Evolutionary conservation across 2,888 invertebrate genomes (phyloP).

Genomic region (Eurytoma adleriae): DNA sequence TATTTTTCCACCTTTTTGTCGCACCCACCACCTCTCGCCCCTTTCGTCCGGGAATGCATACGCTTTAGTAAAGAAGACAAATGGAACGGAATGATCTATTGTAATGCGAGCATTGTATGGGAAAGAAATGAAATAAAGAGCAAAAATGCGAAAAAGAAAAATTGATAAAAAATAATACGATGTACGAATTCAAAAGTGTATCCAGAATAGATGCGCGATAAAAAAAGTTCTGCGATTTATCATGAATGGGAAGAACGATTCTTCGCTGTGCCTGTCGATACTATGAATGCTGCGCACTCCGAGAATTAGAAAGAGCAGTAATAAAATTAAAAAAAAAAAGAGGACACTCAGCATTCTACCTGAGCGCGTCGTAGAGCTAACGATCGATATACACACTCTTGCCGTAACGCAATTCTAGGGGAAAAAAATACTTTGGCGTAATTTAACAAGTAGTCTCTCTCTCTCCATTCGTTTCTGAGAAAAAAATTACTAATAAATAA

Average conservation of each 20-base stretch:
- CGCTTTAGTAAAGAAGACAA: constrained; percentile 45
- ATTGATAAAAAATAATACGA: background rate
- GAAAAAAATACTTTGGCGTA: constrained; percentile 65
- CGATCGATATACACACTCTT: constrained; percentile 41
- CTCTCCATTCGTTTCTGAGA: constrained; percentile 62
- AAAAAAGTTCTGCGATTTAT: constrained; percentile 12
- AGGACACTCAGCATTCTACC: constrained; percentile 33
- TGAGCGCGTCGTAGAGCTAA: constrained; percentile 44
- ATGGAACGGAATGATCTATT: constrained; percentile 10
- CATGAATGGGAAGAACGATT: constrained; percentile 17
- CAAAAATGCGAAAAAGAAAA: background rate
- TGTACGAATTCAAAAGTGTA: constrained; percentile 27
- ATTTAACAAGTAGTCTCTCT: constrained; percentile 62
- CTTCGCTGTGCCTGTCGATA: constrained; percentile 29
- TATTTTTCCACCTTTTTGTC: background rate
- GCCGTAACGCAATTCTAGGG: constrained; percentile 39
- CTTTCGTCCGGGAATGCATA: constrained; percentile 50
- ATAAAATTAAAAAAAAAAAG: constrained; percentile 24
- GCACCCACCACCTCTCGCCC: background rate
- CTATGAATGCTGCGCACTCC: constrained; percentile 11
- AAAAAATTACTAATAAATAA: constrained; percentile 55
- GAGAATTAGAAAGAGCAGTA: background rate
- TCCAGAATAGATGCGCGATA: constrained; percentile 17
- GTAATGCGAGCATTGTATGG: constrained; percentile 2
- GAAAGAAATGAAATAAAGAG: background rate